A percentile compares a stretch with the other conserved stretches of the same genome.
phyloP scores from a whole-genome alignment of 2,113 vertebrate genomes.

The Acrocephalus kingi region DNA sequence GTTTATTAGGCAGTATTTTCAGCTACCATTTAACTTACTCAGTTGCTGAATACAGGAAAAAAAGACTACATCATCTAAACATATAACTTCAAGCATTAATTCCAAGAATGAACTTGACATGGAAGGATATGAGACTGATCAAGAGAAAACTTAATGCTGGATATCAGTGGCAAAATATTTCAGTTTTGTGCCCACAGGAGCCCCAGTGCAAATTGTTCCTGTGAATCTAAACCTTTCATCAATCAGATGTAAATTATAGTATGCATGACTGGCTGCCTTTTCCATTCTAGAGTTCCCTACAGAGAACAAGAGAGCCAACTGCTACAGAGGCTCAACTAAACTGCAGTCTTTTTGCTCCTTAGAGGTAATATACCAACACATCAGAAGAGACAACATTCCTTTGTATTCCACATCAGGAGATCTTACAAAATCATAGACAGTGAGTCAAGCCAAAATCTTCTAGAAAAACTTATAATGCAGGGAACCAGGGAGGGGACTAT shows the following conservation, averaged over 20 bases:
- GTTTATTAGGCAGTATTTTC: background rate
- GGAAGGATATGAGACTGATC: conserved; percentile 65
- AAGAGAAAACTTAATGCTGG: conserved; percentile 71
- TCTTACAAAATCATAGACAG: conserved; percentile 8
- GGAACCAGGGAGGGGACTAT: background rate
- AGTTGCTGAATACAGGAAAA: background rate
- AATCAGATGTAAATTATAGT: conserved; percentile 79
- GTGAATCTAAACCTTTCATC: conserved; percentile 78
- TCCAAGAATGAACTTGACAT: conserved; percentile 48
- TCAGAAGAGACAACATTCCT: conserved; percentile 20
- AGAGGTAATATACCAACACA: conserved; percentile 28
- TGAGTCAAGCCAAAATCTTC: background rate
- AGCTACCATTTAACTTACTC: conserved; percentile 13
- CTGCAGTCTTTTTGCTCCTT: conserved; percentile 16
- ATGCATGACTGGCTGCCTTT: conserved; percentile 74
- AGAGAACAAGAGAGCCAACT: conserved; percentile 69
- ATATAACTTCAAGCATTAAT: conserved; percentile 54
- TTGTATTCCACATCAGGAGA: conserved; percentile 6
- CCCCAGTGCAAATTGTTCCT: conserved; percentile 76
- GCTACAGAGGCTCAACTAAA: conserved; percentile 55
- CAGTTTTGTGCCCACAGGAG: conserved; percentile 68
- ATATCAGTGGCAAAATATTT: conserved; percentile 65
- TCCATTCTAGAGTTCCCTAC: conserved; percentile 64
- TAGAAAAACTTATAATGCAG: background rate
- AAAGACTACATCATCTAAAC: conserved; percentile 7